Percentiles rank a stretch among this genome's conserved stretches.
phyloP scores from a whole-genome alignment of 2,888 invertebrate genomes.

The Globia sparganii region DNA sequence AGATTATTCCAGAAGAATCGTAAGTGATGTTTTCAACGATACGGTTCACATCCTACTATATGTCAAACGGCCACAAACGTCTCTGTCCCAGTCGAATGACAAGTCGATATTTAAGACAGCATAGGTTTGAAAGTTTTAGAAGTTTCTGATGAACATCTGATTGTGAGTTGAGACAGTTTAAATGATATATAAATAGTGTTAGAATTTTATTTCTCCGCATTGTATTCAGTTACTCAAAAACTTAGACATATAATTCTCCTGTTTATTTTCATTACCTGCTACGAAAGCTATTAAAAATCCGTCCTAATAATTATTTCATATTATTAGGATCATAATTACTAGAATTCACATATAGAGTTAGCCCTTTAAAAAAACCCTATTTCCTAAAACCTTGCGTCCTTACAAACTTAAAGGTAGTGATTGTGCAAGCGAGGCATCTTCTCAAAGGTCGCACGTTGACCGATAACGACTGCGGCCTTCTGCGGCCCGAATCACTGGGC shows the following conservation, averaged over 20 bases:
- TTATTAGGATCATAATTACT: not conserved
- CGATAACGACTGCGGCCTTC: conserved; percentile 89
- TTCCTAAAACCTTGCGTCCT: conserved; percentile 48
- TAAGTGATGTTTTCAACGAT: conserved; percentile 24
- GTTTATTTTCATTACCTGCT: not conserved
- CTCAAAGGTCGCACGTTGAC: conserved; percentile 86
- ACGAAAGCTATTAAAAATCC: not conserved
- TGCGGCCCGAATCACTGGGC: conserved; percentile 78
- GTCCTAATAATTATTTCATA: not conserved
- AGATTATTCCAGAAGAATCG: not conserved
- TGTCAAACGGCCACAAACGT: conserved; percentile 74
- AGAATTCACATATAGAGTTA: too few relatives aligned
- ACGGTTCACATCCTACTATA: conserved; percentile 58
- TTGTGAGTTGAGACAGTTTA: not conserved
- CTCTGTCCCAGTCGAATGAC: conserved; percentile 44
- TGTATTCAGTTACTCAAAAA: not conserved
- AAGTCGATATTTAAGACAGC: conserved; percentile 32
- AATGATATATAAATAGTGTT: not conserved
- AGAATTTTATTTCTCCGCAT: not conserved
- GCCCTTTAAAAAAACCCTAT: conserved; percentile 35
- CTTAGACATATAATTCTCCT: not conserved
- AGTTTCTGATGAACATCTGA: not conserved
- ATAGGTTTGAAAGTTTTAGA: not conserved
- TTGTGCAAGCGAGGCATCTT: conserved; percentile 80
- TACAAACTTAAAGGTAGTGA: conserved; percentile 57